Conservation (phyloP, 2,888 invertebrate genomes). For the Craniophora ligustri region DNA sequence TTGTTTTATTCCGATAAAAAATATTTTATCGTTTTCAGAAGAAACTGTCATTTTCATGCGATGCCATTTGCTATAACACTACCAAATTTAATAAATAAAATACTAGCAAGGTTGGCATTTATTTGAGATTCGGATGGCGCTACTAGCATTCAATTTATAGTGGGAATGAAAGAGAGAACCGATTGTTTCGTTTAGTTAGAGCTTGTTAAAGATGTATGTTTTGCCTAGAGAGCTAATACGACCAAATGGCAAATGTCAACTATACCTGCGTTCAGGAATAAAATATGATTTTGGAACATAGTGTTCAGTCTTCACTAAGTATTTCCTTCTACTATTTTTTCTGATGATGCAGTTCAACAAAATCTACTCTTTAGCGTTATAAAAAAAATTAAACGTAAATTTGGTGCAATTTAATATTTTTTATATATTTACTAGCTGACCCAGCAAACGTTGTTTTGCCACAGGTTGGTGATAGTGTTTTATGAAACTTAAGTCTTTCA, state of each 20-base stretch:
- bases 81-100: constrained; percentile 26
- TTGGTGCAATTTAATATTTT: too few species aligned
- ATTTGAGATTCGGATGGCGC: constrained; percentile 23
- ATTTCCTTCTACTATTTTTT: too few species aligned
- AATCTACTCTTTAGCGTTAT: too few species aligned
- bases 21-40: constrained; percentile 53
- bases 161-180: constrained; percentile 43
- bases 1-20: constrained; percentile 38
- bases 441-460: too few species aligned
- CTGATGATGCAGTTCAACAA: too few species aligned
- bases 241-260: constrained; percentile 52
- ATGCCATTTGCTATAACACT: constrained; percentile 72
- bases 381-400: too few species aligned
- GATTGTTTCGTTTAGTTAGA: constrained; percentile 25
- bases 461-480: too few species aligned
- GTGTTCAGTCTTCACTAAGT: too few species aligned
- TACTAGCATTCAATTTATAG: neutral
- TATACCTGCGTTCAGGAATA: constrained; percentile 45
- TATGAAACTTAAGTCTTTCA: too few species aligned
- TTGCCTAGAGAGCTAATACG: constrained; percentile 6
- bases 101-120: constrained; percentile 21
- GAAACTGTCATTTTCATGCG: constrained; percentile 70
- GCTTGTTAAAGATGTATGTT: neutral
- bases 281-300: too few species aligned
- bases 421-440: too few species aligned